A percentile compares a stretch with the other conserved stretches of the same genome.
phyloP scores from a whole-genome alignment of 2,113 vertebrate species.

The Thomomys bottae region DNA sequence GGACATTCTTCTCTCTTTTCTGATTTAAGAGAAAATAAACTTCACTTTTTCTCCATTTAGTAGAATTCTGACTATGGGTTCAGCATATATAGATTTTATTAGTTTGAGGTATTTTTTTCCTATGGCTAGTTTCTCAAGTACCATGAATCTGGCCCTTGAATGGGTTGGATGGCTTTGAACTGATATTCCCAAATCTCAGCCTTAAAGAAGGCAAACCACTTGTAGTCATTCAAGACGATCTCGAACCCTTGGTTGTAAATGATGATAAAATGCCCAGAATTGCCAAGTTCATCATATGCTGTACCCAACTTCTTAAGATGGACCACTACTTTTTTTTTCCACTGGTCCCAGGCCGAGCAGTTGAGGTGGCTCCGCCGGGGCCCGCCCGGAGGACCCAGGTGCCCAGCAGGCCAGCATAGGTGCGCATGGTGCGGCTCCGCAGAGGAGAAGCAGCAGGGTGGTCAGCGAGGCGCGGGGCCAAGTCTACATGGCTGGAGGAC shows the following conservation, averaged over 20 bases:
- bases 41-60: too few relatives aligned
- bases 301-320: constrained; percentile 91
- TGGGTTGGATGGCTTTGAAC: too few relatives aligned
- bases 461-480: not conserved
- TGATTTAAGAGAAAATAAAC: too few relatives aligned
- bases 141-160: too few relatives aligned
- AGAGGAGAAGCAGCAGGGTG: constrained; percentile 45
- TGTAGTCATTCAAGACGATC: constrained; percentile 93
- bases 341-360: constrained; percentile 90
- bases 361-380: constrained; percentile 79
- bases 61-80: too few relatives aligned
- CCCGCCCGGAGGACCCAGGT: constrained; percentile 93
- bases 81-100: too few relatives aligned
- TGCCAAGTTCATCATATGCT: constrained; percentile 89
- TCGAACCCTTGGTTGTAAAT: constrained; percentile 99
- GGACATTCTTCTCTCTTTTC: too few relatives aligned
- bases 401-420: constrained; percentile 91
- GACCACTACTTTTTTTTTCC: constrained; percentile 85
- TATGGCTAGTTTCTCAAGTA: too few relatives aligned
- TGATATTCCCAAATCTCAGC: too few relatives aligned
- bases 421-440: constrained; percentile 64
- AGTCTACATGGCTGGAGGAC: constrained; percentile 38
- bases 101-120: too few relatives aligned
- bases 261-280: constrained; percentile 94
- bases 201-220: constrained; percentile 99